These are phyloP conservation scores for Drosophila mettleri DNA, from an alignment of 2,888 invertebrate genomes.

Conservation along the genomic window DNA sequence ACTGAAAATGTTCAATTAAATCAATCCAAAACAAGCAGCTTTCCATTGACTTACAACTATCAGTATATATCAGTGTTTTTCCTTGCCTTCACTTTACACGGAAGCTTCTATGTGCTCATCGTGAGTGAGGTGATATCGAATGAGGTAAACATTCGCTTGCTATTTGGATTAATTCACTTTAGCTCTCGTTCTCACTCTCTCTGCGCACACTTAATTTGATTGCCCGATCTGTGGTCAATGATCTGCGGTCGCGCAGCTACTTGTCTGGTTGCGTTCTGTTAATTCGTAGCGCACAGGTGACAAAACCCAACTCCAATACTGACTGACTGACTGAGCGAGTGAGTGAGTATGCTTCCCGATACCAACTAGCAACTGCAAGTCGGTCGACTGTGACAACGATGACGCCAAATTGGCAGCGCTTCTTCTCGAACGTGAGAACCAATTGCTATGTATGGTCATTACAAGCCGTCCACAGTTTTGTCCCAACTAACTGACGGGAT, in stretches of 20 bases:
- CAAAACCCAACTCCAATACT: conserved; percentile 37
- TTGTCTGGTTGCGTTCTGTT: conserved; percentile 7
- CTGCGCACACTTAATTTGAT: conserved; percentile 4
- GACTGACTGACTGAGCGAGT: too few relatives aligned
- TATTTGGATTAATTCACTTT: conserved; percentile 5
- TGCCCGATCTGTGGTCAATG: conserved; percentile 24
- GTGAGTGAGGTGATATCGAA: neutral
- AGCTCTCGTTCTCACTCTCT: neutral
- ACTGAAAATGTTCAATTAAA: neutral
- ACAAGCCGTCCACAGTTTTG: conserved; percentile 69
- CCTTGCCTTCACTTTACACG: neutral
- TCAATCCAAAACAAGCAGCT: neutral
- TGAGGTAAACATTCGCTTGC: neutral
- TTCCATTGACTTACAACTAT: neutral
- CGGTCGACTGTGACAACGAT: conserved; percentile 66
- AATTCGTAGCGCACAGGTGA: conserved; percentile 36
- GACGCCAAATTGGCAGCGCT: conserved; percentile 78
- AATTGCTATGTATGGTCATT: conserved; percentile 80
- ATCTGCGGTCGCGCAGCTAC: conserved; percentile 20
- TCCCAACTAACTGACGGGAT: conserved; percentile 52
- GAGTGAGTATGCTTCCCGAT: conserved; percentile 26
- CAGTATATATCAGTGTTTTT: too few relatives aligned
- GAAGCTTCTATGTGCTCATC: neutral
- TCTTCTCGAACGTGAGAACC: conserved; percentile 76
- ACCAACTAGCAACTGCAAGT: conserved; percentile 35